These are phyloP conservation scores for Masnerella sp. DNA, from an alignment of 2,888 invertebrate species.

Conservation along the genomic window DNA sequence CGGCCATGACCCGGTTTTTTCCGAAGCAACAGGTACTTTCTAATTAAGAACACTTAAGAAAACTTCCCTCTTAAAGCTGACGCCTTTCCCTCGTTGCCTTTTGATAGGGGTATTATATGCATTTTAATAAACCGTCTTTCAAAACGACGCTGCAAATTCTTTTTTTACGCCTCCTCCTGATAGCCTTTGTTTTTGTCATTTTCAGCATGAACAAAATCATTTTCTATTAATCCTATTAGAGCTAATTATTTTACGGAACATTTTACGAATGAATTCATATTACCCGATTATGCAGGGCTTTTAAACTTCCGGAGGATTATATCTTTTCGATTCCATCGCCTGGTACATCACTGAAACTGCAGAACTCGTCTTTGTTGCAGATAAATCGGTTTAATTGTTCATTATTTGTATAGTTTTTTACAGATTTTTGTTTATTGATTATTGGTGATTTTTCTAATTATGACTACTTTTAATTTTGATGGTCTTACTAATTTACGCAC, in stretches of 20 bases:
- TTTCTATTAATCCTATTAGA: conserved; percentile 11
- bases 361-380: no score
- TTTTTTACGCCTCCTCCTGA: conserved; percentile 29
- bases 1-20: conserved; percentile 78
- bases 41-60: conserved; percentile 79
- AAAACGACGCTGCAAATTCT: conserved; percentile 39
- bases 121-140: conserved; percentile 76
- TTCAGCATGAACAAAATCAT: neutral
- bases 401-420: no score
- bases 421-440: no score
- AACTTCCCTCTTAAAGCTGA: conserved; percentile 78
- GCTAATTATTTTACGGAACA: conserved; percentile 41
- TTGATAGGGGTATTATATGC: conserved; percentile 76
- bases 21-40: conserved; percentile 78
- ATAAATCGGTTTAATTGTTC: no score
- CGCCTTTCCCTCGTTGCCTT: conserved; percentile 71
- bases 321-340: no score
- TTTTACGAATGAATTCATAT: no score
- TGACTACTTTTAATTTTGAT: no score
- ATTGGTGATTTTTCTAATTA: no score
- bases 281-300: no score
- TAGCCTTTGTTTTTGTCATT: conserved; percentile 34
- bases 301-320: no score
- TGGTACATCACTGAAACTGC: no score
- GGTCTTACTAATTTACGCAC: no score